These are phyloP conservation scores for Gasterosteus nipponicus DNA, from an alignment of 2,113 vertebrate species.

Conservation along the genomic window DNA sequence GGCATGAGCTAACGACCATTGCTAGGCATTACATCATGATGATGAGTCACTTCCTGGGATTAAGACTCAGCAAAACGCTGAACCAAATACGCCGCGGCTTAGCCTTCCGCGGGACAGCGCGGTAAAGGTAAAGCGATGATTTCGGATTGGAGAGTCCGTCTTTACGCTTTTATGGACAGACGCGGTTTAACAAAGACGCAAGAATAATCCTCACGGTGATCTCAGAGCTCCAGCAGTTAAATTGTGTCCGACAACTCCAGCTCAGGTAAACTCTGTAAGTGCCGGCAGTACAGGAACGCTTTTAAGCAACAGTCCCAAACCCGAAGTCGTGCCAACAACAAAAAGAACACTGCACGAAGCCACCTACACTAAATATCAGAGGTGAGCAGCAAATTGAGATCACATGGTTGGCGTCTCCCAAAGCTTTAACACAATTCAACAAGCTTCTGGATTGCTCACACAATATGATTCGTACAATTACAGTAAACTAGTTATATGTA, in stretches of 20 bases:
- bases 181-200: background rate
- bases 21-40: constrained; percentile 76
- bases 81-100: constrained; percentile 17
- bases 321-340: background rate
- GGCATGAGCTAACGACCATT: constrained; percentile 69
- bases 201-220: constrained; percentile 14
- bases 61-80: constrained; percentile 44
- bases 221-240: constrained; percentile 20
- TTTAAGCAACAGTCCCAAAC: constrained; percentile 1
- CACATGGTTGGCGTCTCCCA: background rate
- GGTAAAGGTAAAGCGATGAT: background rate
- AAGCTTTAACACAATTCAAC: background rate
- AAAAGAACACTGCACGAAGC: background rate
- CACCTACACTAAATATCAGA: background rate
- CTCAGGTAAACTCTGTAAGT: background rate
- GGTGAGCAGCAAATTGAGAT: background rate
- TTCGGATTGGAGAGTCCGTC: background rate
- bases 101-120: constrained; percentile 19
- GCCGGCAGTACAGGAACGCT: constrained; percentile 6
- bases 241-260: constrained; percentile 17
- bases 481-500: background rate
- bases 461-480: background rate
- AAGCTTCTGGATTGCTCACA: background rate
- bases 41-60: constrained; percentile 74
- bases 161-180: constrained; percentile 16